These are phyloP conservation scores for Heterocephalus glaber DNA, from an alignment of 2,113 vertebrate species.

Conservation along the genomic window DNA sequence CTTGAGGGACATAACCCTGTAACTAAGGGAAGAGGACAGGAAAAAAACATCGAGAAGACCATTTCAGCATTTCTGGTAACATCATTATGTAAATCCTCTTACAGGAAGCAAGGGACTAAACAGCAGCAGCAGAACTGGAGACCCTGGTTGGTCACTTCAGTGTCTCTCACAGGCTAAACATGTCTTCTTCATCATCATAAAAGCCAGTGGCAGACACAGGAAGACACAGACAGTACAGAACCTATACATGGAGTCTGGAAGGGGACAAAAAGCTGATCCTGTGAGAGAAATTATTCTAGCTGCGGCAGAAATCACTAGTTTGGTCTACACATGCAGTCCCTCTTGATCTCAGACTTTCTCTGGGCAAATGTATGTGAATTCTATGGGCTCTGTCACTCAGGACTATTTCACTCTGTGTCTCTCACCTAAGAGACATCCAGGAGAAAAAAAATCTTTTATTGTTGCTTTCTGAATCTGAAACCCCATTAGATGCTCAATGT, in stretches of 20 bases:
- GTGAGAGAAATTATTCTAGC: not conserved
- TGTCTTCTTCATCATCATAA: not conserved
- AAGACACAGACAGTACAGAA: not conserved
- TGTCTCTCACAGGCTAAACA: not conserved
- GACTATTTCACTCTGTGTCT: not conserved
- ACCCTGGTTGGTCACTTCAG: not conserved
- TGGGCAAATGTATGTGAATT: not conserved
- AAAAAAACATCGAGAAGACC: not conserved
- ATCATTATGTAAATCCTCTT: not conserved
- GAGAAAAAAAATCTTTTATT: not conserved
- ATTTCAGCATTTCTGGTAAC: not conserved
- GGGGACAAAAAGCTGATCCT: not conserved
- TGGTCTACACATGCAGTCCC: not conserved
- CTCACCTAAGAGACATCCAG: constrained; percentile 19
- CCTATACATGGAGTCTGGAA: not conserved
- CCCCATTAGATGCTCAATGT: constrained; percentile 82
- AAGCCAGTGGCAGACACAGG: not conserved
- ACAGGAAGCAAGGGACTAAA: not conserved
- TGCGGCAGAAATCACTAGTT: not conserved
- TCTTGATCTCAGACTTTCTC: not conserved
- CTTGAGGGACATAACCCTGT: not conserved
- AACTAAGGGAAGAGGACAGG: not conserved
- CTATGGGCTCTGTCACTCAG: not conserved
- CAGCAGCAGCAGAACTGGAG: not conserved
- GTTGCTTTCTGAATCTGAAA: constrained; percentile 75